Percentiles rank a stretch among this genome's conserved stretches.
These are phyloP conservation scores for Lysandra coridon DNA, from an alignment of 2,888 invertebrate species.

Conservation along the genomic window DNA sequence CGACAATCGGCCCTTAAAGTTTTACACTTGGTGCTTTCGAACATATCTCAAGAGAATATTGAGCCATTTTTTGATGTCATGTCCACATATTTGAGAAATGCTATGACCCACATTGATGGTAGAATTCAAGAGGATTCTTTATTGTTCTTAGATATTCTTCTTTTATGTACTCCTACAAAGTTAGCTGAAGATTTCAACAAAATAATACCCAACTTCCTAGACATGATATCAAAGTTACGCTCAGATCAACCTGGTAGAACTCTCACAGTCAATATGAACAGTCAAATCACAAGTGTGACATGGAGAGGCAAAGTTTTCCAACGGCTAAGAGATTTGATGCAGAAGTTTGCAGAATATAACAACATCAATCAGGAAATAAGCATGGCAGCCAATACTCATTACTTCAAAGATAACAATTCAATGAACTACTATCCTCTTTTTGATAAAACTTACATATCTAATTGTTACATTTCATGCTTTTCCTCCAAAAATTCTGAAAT, in stretches of 20 bases:
- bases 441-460: constrained; percentile 55
- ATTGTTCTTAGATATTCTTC: constrained; percentile 87
- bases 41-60: constrained; percentile 71
- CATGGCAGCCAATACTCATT: constrained; percentile 44
- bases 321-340: constrained; percentile 81
- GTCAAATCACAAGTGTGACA: constrained; percentile 86
- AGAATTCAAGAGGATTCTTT: constrained; percentile 92
- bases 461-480: constrained; percentile 66
- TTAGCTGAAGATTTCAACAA: constrained; percentile 84
- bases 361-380: constrained; percentile 47
- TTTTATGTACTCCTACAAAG: constrained; percentile 83
- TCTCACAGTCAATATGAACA: constrained; percentile 84
- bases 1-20: constrained; percentile 81
- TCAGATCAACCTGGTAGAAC: constrained; percentile 84
- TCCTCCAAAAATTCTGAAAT: constrained; percentile 64
- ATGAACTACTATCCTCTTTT: constrained; percentile 60
- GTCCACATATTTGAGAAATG: constrained; percentile 90
- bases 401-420: constrained; percentile 53
- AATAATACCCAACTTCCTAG: constrained; percentile 89
- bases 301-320: constrained; percentile 89
- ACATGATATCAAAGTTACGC: constrained; percentile 89
- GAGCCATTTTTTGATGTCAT: constrained; percentile 88
- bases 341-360: constrained; percentile 59
- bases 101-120: constrained; percentile 93
- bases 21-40: constrained; percentile 71